Conservation (phyloP, 2,797 vertebrate species). For the Spinus olivaceus region DNA sequence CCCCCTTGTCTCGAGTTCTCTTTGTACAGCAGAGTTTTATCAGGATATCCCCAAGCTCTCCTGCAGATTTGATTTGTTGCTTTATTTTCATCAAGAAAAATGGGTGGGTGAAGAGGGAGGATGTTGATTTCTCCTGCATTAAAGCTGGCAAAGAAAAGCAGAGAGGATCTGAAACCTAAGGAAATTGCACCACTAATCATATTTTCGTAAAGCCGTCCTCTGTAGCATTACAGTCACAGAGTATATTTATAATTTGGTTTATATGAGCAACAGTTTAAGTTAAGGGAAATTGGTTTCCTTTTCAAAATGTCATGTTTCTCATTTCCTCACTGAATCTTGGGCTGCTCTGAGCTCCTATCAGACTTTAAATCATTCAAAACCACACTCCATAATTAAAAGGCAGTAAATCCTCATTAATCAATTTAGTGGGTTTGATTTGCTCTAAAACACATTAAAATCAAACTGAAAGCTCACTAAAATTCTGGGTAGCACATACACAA, state of each 20-base stretch:
- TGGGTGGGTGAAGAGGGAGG: background rate
- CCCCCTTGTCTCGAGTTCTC: background rate
- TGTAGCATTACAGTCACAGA: constrained; percentile 71
- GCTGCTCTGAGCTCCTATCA: constrained; percentile 68
- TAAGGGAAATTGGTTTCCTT: constrained; percentile 78
- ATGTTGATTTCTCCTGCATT: constrained; percentile 41
- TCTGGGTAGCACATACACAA: background rate
- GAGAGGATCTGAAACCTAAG: constrained; percentile 58
- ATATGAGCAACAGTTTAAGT: constrained; percentile 77
- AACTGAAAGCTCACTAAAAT: constrained; percentile 42
- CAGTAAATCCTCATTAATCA: constrained; percentile 71
- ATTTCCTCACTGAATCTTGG: constrained; percentile 69
- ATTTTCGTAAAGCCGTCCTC: constrained; percentile 66
- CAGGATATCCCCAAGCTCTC: background rate
- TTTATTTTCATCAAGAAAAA: constrained; percentile 44
- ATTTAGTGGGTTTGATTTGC: constrained; percentile 69
- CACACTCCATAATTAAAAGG: constrained; percentile 73
- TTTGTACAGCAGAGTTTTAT: background rate
- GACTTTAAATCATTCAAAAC: constrained; percentile 74
- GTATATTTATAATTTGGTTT: constrained; percentile 75
- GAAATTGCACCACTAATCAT: constrained; percentile 70
- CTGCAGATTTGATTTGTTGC: constrained; percentile 22
- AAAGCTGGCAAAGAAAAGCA: constrained; percentile 36
- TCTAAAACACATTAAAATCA: constrained; percentile 70
- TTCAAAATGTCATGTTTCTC: constrained; percentile 81